These are phyloP conservation scores for Sphaerophoria taeniata DNA, from an alignment of 2,888 invertebrate genomes.

Conservation along the genomic window DNA sequence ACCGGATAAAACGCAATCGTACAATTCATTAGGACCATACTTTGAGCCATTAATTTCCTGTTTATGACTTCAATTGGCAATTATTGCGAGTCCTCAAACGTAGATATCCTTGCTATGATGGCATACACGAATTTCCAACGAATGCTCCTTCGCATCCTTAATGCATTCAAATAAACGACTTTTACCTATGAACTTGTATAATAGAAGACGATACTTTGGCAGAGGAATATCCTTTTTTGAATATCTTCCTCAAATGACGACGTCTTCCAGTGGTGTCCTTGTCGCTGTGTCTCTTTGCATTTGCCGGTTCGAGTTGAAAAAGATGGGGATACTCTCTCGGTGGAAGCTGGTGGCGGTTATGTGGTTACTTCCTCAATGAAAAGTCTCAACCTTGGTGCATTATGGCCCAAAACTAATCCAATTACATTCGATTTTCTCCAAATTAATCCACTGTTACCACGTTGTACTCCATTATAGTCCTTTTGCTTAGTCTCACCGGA, in stretches of 20 bases:
- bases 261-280: not conserved
- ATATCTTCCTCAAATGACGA: conserved; percentile 12
- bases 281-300: not conserved
- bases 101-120: conserved; percentile 28
- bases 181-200: conserved; percentile 32
- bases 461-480: conserved; percentile 4
- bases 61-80: conserved; percentile 74
- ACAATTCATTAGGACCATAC: conserved; percentile 70
- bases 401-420: conserved; percentile 72
- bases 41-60: conserved; percentile 71
- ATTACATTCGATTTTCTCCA: conserved; percentile 72
- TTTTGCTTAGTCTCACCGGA: not conserved
- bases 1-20: conserved; percentile 56
- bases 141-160: conserved; percentile 57
- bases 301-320: not conserved
- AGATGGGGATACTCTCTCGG: not conserved
- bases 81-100: conserved; percentile 52
- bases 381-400: conserved; percentile 58
- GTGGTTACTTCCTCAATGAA: conserved; percentile 67
- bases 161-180: conserved; percentile 57
- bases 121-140: not conserved
- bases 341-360: conserved; percentile 39
- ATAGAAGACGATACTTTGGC: not conserved
- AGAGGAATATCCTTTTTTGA: conserved; percentile 38
- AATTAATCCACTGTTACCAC: conserved; percentile 71